phyloP scores from a whole-genome alignment of 2,113 vertebrate species.

The Salvelinus fontinalis region DNA sequence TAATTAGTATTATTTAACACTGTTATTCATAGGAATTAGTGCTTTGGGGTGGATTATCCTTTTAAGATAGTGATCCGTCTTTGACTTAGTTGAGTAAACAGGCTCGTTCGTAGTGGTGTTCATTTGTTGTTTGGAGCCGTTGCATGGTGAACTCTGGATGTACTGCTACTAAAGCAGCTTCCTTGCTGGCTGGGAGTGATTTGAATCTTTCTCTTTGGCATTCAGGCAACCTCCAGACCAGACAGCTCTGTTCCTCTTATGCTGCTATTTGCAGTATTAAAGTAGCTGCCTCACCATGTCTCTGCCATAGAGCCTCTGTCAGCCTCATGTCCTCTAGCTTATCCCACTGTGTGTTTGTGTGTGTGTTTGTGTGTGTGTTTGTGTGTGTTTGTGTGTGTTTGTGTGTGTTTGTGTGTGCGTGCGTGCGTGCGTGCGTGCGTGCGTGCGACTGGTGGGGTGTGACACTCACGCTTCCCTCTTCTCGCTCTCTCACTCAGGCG shows the following conservation, averaged over 20 bases:
- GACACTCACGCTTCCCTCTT: constrained; percentile 9
- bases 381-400: constrained; percentile 14
- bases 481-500: neutral
- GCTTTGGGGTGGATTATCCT: too few relatives aligned
- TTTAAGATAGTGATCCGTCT: too few relatives aligned
- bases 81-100: too few relatives aligned
- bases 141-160: neutral
- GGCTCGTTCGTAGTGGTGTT: too few relatives aligned
- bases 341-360: constrained; percentile 7
- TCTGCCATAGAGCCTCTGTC: neutral
- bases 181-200: neutral
- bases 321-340: neutral
- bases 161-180: neutral
- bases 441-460: constrained; percentile 12
- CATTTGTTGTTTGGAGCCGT: too few relatives aligned
- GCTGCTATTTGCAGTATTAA: neutral
- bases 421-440: too few relatives aligned
- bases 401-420: constrained; percentile 14
- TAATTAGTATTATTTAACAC: too few relatives aligned
- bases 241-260: neutral
- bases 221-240: neutral
- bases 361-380: constrained; percentile 17
- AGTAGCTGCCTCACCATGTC: neutral
- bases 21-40: too few relatives aligned
- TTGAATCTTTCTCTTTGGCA: neutral